Conservation (phyloP, 2,797 vertebrate genomes). For the Leucoraja ocellata region DNA sequence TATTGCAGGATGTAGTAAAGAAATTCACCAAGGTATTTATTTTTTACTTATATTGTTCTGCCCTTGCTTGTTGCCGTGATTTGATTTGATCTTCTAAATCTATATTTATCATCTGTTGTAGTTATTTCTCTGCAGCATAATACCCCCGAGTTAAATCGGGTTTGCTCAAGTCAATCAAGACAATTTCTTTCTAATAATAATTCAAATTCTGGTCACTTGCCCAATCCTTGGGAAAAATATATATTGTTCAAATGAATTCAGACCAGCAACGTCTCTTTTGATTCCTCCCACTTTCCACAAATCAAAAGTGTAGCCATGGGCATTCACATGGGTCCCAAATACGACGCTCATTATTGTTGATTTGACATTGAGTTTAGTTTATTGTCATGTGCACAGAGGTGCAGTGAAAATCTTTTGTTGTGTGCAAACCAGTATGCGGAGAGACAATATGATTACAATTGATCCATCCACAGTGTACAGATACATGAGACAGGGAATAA, state of each 20-base stretch:
- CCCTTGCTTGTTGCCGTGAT: not conserved
- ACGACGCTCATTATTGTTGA: too few species aligned
- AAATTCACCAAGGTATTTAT: not conserved
- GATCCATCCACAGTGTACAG: too few species aligned
- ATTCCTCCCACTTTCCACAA: too few species aligned
- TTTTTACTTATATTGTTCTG: not conserved
- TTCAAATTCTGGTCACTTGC: not conserved
- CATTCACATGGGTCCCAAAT: too few species aligned
- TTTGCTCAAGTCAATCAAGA: not conserved
- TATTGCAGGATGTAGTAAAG: not conserved
- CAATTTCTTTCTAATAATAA: constrained; percentile 3
- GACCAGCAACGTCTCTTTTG: too few species aligned
- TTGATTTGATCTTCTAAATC: not conserved
- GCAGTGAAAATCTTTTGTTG: too few species aligned
- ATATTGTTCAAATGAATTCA: not conserved
- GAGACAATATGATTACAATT: too few species aligned
- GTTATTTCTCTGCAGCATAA: not conserved
- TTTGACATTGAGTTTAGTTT: too few species aligned
- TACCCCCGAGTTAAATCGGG: not conserved
- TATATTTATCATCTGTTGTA: not conserved
- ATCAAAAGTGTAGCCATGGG: too few species aligned
- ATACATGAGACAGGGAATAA: too few species aligned
- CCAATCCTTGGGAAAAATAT: not conserved
- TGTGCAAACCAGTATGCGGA: too few species aligned
- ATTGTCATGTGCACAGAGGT: too few species aligned